Base-by-base conservation (phyloP, 2,797 vertebrate genomes). In the Pyrocephalus nanus region DNA sequence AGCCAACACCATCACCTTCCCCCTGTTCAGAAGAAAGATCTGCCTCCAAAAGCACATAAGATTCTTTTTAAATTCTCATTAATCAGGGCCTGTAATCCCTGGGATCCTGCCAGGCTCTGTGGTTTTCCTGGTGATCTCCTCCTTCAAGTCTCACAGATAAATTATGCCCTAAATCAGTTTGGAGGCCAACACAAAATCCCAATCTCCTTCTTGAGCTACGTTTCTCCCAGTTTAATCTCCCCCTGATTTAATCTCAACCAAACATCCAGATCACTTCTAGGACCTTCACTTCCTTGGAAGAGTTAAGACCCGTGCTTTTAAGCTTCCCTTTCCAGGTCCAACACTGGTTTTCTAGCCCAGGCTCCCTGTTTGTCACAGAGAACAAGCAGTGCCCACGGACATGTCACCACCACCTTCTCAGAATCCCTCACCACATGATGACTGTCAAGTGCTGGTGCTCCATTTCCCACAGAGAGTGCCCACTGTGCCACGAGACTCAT, bases 31-130 rank as follows among this genome's bases (percentile, higher is more conserved):
- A 36, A 86, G 82, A 80, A 65, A 19, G 67, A 18, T 92, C 36
- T 14, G 32, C 43, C 80, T 77, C 73, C 78, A 90, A 83, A 81
- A 90, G 54, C 62, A 92, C 75, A 14, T 58, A 65, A 88, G 66
- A 93, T 50, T 94, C 42, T 78, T 92, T 93, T 84, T 22, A 94
- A 96, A 21, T 40, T 77, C 42, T 90, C 88, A 84, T 96, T 88
- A 94, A 94, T 96, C 92, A 81, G 12, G n/a, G 83, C 21, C 73
- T 84, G 27, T 75, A 88, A 90, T 74, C 83, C 80, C 83, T 92
- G 93, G 79, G 61, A 96, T 65, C 38, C 73, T 86, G 92, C 90
- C 92, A 96, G 54, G 54, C 65, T 86, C 70, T 75, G n/a, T 4
- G 8, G 19, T 89, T 87, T 92, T 74, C 60, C 40, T 73, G 90